Evolutionary conservation across 2,888 invertebrate genomes (phyloP).

Genomic region (Sipha maydis): DNA sequence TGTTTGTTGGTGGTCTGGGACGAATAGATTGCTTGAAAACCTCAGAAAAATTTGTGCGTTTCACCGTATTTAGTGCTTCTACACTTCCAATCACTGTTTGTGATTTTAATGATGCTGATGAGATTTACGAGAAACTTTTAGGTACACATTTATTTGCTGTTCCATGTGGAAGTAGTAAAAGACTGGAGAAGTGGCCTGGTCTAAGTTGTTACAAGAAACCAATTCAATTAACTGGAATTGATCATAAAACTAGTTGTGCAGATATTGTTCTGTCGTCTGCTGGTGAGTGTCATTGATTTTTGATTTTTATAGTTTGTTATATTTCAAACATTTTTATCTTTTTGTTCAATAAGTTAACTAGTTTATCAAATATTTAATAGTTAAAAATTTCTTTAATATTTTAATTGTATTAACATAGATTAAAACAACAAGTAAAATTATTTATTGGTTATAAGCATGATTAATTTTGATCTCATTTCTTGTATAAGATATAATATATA

Average conservation of each 20-base stretch:
- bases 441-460: background rate
- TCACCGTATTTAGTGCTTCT: constrained; percentile 83
- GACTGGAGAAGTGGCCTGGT: constrained; percentile 79
- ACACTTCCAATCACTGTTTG: constrained; percentile 82
- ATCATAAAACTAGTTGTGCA: constrained; percentile 70
- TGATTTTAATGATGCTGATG: constrained; percentile 75
- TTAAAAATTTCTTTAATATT: background rate
- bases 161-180: constrained; percentile 74
- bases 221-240: constrained; percentile 72
- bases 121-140: constrained; percentile 77
- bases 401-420: background rate
- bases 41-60: constrained; percentile 66
- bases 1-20: constrained; percentile 89
- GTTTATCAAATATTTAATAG: background rate
- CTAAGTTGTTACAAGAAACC: constrained; percentile 70
- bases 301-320: background rate
- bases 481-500: background rate
- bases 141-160: constrained; percentile 79
- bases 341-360: constrained; percentile 18
- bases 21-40: constrained; percentile 76
- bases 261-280: constrained; percentile 89
- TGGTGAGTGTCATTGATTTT: constrained; percentile 68
- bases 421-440: background rate
- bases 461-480: background rate
- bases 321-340: background rate